Base-by-base conservation (phyloP, 2,888 invertebrate genomes). In the Pteria penguin region DNA sequence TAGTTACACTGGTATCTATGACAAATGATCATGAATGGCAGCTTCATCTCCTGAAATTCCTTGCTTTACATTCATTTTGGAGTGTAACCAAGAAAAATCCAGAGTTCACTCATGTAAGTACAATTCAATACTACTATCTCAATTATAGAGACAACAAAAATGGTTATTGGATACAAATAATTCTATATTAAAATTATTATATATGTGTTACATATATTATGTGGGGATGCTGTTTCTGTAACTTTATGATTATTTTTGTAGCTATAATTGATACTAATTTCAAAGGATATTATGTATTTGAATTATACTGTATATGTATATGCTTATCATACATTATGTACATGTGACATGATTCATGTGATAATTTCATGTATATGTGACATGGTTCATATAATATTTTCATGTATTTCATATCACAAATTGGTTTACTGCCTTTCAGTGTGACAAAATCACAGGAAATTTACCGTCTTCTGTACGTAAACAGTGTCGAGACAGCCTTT, bases 11-110 rank as follows among this genome's bases (percentile, higher is more conserved):
- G 14, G 68, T 73, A 1, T 60, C 58, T 26, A 80, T 61, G 14
- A 61, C 60, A 26, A 65, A 31, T 18, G 79, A 81, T 58, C 54
- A 72, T 11, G 58, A 74, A 11, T 78, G 78, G 78, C 82, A 81
- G 62, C 70, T 82, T n/a, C 69, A 68, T 18, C 60, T 86, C 5
- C 75, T 87, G n/a, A 78, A 87, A 75, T 86, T 86, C 67, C 71
- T 87, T 18, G 82, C 79, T 55, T 71, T 85, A 5, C 83, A 84
- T 57, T 81, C 81, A 4, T 86, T 84, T 75, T 86, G 86, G 76
- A 75, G 29, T 22, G 78, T 86, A 1, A 72, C 36, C 8, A 60
- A 72, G n/a, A 54, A 79, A 27, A 71, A 74, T 14, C 60, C 62
- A 4, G 69, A 77, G 32, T 67, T 88, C 3, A 75, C 81, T 29